These are phyloP conservation scores for Cassiopea xamachana DNA, from an alignment of 30 jellyfish, hydroid and myxozoan species.

Conservation along the genomic window DNA sequence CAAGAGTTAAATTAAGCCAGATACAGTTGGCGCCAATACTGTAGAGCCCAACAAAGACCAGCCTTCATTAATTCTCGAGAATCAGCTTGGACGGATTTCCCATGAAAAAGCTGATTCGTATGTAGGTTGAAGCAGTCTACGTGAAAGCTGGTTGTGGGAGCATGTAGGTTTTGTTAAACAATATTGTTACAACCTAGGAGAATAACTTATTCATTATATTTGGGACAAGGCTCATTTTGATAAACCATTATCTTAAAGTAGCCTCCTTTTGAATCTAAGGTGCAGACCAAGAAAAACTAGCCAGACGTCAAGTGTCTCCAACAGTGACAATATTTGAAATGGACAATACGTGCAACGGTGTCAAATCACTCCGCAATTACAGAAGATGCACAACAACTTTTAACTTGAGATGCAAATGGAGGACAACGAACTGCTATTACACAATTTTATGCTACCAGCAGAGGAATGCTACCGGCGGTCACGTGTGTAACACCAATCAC, in stretches of 20 bases:
- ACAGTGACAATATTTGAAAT: neutral
- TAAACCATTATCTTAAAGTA: no score
- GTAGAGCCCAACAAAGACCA: no score
- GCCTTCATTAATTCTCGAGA: no score
- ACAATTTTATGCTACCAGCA: neutral
- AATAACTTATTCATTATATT: no score
- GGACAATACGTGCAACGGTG: neutral
- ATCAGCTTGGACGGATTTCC: no score
- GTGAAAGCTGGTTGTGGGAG: no score
- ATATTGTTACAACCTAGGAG: neutral
- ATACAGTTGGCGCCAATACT: no score
- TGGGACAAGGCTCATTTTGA: neutral
- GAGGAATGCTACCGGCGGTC: neutral
- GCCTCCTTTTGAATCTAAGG: neutral
- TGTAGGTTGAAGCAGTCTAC: no score
- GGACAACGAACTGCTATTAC: neutral
- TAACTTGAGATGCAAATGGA: neutral
- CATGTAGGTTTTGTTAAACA: neutral
- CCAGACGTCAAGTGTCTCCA: neutral
- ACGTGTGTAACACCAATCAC: neutral
- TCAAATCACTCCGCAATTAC: neutral
- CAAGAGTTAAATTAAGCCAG: no score
- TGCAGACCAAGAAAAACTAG: neutral
- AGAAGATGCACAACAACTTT: neutral
- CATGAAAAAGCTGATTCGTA: no score